These are phyloP conservation scores for Echinarachnius parma DNA, from an alignment of 53 echinoderm and acorn worm species.

Conservation along the genomic window DNA sequence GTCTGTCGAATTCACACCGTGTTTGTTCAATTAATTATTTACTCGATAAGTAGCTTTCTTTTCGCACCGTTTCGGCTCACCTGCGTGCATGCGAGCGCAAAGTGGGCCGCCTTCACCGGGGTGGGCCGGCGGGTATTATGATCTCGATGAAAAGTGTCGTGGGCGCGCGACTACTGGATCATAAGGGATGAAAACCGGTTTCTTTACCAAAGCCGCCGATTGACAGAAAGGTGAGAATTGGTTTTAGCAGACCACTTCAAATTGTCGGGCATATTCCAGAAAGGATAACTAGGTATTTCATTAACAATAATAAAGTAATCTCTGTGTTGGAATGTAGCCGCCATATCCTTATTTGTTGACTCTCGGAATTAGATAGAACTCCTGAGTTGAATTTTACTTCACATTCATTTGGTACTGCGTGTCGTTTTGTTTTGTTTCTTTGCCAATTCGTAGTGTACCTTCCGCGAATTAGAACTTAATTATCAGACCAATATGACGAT, in stretches of 20 bases:
- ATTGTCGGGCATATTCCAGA: conserved; percentile 29
- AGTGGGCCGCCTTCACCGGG: background rate
- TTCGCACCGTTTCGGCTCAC: background rate
- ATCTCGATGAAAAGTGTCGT: no score
- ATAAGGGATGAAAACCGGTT: no score
- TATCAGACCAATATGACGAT: conserved; percentile 11
- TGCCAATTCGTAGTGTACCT: background rate
- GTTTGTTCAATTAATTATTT: conserved; percentile 49
- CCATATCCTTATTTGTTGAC: no score
- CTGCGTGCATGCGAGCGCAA: background rate
- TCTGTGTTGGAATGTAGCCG: conserved; percentile 21
- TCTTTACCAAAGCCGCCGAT: no score
- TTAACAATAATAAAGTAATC: no score
- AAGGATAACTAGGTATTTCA: conserved; percentile 27
- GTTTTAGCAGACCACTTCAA: background rate
- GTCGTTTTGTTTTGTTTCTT: background rate
- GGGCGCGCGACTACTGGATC: no score
- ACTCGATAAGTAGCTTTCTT: background rate
- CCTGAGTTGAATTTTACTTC: no score
- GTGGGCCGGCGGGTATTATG: no score
- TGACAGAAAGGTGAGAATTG: conserved; percentile 27
- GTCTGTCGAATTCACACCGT: conserved; percentile 9
- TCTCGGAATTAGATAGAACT: no score
- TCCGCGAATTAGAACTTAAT: conserved; percentile 27
- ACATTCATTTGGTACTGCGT: background rate